Evolutionary conservation across 2,888 invertebrate genomes (phyloP), one percentile per base, ranked within the genome.

Genomic region (Zaprionus obscuricornis): DNA sequence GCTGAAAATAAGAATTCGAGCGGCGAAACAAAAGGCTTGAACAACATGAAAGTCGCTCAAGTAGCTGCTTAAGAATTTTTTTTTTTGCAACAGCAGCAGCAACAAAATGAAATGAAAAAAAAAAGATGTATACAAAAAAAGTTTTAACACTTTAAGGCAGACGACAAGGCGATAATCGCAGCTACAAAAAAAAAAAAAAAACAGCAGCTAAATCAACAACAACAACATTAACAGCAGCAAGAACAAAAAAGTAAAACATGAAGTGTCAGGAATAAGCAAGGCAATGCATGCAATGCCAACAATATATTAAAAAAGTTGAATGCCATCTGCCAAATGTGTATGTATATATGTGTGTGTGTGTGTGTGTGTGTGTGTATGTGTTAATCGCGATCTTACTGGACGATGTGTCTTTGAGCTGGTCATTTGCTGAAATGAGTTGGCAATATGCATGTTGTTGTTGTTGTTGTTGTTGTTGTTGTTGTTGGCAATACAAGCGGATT

Each of bases 371-470:
- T 27, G 47, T 40, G 31, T 22, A 31, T 39, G 37, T 54, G 55
- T 52, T 68, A 62, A 82, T 85, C 74, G 75, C 78, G 78, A 78
- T 82, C 67, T 52, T 43, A 51, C 37, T 40, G 66, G 36, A 40
- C 70, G 55, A 37, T 59, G 66, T 81, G n/a, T n/a, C n/a, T 57
- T 67, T 77, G 82, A 73, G 69, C 76, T 67, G 82, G 85, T 67
- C 74, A 85, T 82, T 85, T 82, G 74, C 77, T 52, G 56, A 82
- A 85, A 85, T 78, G 85, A 78, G 85, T 82, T 85, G 85, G 85
- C 85, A 85, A 66, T 62, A 60, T 57, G 58, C 56, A 56, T 58
- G 58, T 52, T n/a, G n/a, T n/a, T n/a, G n/a, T n/a, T n/a, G n/a
- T n/a, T n/a, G n/a, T 8, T 33, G 20, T 56, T 40, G 5, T 34